A percentile compares a stretch with the other conserved stretches of the same genome.
phyloP scores from a whole-genome alignment of 2,888 invertebrate species.

The Pyrocoelia pectoralis region DNA sequence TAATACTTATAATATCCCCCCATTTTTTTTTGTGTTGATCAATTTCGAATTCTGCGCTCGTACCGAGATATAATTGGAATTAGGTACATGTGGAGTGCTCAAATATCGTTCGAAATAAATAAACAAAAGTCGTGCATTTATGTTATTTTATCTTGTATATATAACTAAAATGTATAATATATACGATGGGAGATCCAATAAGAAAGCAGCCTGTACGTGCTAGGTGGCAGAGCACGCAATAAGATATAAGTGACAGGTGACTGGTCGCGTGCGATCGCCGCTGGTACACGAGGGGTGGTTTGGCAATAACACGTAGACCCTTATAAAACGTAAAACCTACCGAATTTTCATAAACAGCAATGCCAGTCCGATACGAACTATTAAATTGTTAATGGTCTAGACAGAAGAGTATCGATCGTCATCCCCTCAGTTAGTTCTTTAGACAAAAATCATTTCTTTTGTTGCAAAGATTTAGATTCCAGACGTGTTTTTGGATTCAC shows the following conservation, averaged over 20 bases:
- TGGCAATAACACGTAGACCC: conserved; percentile 26
- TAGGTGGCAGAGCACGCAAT: conserved; percentile 48
- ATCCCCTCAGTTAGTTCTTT: neutral
- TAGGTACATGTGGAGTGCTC: conserved; percentile 14
- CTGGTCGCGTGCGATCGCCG: conserved; percentile 49
- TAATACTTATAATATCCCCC: conserved; percentile 4
- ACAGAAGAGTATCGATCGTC: neutral
- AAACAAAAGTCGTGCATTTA: conserved; percentile 31
- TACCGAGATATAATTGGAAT: conserved; percentile 11
- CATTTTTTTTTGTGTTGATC: neutral
- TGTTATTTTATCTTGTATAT: conserved; percentile 35
- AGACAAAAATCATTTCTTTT: conserved; percentile 2
- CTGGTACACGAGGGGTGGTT: conserved; percentile 31
- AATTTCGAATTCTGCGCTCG: conserved; percentile 11
- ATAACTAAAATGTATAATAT: conserved; percentile 34
- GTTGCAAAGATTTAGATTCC: conserved; percentile 7
- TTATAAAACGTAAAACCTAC: conserved; percentile 7
- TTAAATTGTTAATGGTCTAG: conserved; percentile 10
- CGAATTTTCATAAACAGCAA: conserved; percentile 17
- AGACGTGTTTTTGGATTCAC: conserved; percentile 13
- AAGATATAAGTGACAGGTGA: conserved; percentile 54
- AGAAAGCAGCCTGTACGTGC: conserved; percentile 41
- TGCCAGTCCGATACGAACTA: neutral
- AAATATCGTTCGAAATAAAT: conserved; percentile 20
- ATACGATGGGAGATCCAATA: conserved; percentile 29